Conservation (phyloP, 2,113 vertebrate genomes). For the Pangasianodon hypophthalmus region DNA sequence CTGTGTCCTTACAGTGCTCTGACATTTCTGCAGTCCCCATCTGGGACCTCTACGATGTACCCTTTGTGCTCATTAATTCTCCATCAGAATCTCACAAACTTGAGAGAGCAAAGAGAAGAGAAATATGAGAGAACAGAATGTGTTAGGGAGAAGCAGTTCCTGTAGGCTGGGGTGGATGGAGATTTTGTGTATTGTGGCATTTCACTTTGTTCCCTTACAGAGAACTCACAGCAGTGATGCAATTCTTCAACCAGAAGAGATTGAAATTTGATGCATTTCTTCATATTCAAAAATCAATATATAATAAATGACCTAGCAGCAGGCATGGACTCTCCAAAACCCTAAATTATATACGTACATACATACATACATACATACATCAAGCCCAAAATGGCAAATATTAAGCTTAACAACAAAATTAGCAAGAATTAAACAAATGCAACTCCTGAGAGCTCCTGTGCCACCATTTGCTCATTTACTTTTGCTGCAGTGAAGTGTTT, state of each 20-base stretch:
- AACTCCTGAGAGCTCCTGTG: too few species aligned
- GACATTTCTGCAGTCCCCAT: constrained; percentile 65
- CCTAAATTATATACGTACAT: not conserved
- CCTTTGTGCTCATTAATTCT: constrained; percentile 60
- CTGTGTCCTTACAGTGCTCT: constrained; percentile 63
- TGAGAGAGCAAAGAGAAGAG: not conserved
- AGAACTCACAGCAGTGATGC: too few species aligned
- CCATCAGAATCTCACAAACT: constrained; percentile 19
- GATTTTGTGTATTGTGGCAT: not conserved
- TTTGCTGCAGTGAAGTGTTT: too few species aligned
- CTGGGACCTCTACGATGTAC: constrained; percentile 36
- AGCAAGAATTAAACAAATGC: too few species aligned
- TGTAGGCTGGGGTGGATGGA: not conserved
- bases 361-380: too few species aligned
- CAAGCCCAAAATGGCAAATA: too few species aligned
- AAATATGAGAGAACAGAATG: constrained; percentile 43
- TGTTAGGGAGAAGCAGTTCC: constrained; percentile 20
- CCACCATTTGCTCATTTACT: too few species aligned
- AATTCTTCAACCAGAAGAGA: not conserved
- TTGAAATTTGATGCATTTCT: not conserved
- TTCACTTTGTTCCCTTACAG: not conserved
- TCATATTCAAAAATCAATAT: not conserved
- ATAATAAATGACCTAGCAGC: constrained; percentile 10
- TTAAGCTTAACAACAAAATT: too few species aligned
- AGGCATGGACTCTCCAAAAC: not conserved